Percentiles rank a stretch among this genome's conserved stretches.
Conservation (phyloP, 2,888 invertebrate species). For the Limnephilus auricula region DNA sequence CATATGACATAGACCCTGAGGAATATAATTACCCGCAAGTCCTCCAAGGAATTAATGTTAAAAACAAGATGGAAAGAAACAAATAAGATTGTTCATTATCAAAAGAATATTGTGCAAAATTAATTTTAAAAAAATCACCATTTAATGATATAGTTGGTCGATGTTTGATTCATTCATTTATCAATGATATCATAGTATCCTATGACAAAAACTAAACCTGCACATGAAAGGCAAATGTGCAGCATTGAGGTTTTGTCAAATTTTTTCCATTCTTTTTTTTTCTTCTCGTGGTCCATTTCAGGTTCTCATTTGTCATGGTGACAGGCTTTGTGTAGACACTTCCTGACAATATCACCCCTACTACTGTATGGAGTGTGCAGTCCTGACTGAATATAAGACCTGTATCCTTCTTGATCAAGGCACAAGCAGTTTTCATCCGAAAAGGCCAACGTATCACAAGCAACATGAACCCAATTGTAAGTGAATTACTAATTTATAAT, state of each 20-base stretch:
- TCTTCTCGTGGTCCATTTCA: not conserved
- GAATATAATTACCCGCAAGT: no score
- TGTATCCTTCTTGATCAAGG: not conserved
- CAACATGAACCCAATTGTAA: constrained; percentile 11
- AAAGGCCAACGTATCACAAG: not conserved
- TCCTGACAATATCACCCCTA: not conserved
- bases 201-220: not conserved
- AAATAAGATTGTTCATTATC: no score
- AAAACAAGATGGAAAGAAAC: no score
- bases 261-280: not conserved
- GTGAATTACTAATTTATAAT: not conserved
- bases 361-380: not conserved
- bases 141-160: no score
- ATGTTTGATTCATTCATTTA: no score
- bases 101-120: no score
- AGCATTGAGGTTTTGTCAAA: not conserved
- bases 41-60: no score
- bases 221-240: not conserved
- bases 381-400: not conserved
- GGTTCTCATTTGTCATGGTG: not conserved
- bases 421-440: not conserved
- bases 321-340: not conserved
- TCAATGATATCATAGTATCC: no score
- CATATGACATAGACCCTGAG: no score
- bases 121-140: no score